Evolutionary conservation across 2,888 invertebrate species (phyloP), one percentile per base, ranked within the genome.

Genomic region (Chydorus sphaericus): DNA sequence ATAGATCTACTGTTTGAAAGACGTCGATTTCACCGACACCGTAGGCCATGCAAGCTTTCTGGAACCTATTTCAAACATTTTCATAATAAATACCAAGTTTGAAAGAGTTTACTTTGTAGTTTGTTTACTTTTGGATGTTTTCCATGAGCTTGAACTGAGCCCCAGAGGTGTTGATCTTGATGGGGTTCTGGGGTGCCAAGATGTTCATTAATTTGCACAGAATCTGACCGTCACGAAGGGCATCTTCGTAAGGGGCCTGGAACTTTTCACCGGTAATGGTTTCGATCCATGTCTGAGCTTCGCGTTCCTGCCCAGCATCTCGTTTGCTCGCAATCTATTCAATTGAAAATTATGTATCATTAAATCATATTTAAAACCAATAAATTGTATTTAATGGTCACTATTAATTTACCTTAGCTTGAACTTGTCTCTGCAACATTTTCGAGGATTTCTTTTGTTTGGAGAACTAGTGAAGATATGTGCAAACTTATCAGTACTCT

Each of bases 141-240:
- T 99, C 97, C 97, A 98, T 98, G 83, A 97, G 85, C 70, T 96
- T 97, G 82, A 98, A 98, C 69, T 94, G 93, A 69, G 94, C 93
- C 64, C 94, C 93, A 50, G 83, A 80, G 63, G 83, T 81, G 78
- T 97, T 94, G 74, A 97, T 83, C 73, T 94, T 96, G 67, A 80
- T 68, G 60, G 96, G 76, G 61, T 87, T 76, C 65, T 92, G 92
- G 50, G 97, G 96, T 62, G 80, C 74, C 64, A 98, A 73, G 70
- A 86, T 89, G 80, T 98, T 97, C 75, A 97, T 90, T 66, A 98
- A 73, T 67, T 84, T 83, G 56, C 61, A 57, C 61, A 96, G 81
- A 60, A 94, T 82, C 62, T 85, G 84, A 58, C 94, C 94, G 73
- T 96, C 93, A 71, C 81, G 84, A 60, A 96, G 76, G 61, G 86